Conservation (phyloP, 2,888 invertebrate genomes). For the Drymonia ruficornis region DNA sequence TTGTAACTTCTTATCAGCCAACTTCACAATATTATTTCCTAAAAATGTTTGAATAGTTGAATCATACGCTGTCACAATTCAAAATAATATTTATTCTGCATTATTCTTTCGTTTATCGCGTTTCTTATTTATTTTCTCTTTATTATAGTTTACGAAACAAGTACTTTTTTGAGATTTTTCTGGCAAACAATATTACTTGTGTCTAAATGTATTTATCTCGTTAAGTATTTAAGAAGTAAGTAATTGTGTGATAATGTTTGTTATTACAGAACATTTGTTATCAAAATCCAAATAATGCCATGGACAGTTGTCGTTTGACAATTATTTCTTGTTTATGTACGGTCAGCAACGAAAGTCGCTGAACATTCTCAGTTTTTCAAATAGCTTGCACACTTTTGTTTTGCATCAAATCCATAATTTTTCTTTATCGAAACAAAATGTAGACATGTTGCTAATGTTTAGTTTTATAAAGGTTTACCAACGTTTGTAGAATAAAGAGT, state of each 20-base stretch:
- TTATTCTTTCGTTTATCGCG: constrained; percentile 7
- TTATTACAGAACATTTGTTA: not conserved
- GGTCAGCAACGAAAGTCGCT: too few relatives aligned
- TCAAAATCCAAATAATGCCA: not conserved
- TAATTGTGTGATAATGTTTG: not conserved
- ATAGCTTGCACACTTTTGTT: too few relatives aligned
- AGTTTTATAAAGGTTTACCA: too few relatives aligned
- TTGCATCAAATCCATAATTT: too few relatives aligned
- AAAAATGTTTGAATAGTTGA: constrained; percentile 6
- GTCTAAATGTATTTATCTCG: too few relatives aligned
- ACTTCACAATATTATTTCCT: constrained; percentile 5
- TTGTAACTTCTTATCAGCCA: constrained; percentile 3
- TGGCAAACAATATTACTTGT: not conserved
- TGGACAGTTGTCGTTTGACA: too few relatives aligned
- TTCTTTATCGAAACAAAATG: too few relatives aligned
- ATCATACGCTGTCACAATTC: constrained; percentile 22
- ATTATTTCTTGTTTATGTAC: too few relatives aligned
- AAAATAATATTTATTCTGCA: constrained; percentile 28
- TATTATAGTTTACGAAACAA: constrained; percentile 13
- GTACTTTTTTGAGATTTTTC: constrained; percentile 6
- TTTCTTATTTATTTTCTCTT: constrained; percentile 6
- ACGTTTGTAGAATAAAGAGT: too few relatives aligned
- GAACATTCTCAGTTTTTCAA: too few relatives aligned
- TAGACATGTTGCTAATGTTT: too few relatives aligned
- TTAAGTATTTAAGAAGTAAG: not conserved